Conservation (phyloP, 2,888 invertebrate species). For the Tricholauxania praeusta region DNA sequence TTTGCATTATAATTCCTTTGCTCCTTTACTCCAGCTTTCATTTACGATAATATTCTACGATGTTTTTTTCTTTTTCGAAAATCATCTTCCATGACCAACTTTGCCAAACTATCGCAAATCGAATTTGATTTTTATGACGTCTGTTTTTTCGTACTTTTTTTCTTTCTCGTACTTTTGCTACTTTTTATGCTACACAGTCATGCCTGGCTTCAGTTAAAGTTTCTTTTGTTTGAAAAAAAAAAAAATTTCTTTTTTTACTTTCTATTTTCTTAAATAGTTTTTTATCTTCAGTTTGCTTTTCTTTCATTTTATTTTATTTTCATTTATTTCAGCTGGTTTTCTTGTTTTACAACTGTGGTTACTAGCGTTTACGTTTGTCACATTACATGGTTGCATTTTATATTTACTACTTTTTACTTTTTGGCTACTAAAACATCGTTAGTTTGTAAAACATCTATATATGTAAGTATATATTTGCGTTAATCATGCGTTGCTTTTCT, state of each 20-base stretch:
- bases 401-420: no score
- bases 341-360: constrained; percentile 21
- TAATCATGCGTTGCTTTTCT: no score
- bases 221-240: neutral
- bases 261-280: neutral
- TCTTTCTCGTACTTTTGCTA: neutral
- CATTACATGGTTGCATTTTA: no score
- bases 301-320: neutral
- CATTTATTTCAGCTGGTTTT: neutral
- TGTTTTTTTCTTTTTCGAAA: neutral
- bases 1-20: neutral
- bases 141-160: neutral
- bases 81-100: neutral
- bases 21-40: neutral
- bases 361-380: constrained; percentile 4
- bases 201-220: neutral
- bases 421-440: no score
- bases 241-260: neutral
- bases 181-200: neutral
- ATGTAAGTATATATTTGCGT: no score
- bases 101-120: constrained; percentile 23
- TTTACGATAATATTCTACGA: neutral
- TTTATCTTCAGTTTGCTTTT: neutral
- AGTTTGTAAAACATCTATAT: no score
- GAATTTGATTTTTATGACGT: constrained; percentile 27